Base-by-base conservation (phyloP, 2,888 invertebrate genomes). In the Epirrita christyi region DNA sequence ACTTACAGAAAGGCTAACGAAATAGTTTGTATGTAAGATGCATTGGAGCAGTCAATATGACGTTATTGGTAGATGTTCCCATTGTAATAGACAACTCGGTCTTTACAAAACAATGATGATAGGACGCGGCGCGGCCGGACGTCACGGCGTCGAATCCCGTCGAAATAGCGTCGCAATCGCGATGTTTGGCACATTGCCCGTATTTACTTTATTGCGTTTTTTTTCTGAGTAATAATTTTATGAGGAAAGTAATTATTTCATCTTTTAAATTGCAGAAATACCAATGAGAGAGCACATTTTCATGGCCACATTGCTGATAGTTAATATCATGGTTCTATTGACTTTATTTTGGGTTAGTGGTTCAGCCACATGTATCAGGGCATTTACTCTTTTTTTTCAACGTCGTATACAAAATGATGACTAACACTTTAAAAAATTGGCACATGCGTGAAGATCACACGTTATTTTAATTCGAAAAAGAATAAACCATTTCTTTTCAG, bases 171-270 rank as follows among this genome's bases (percentile, higher is more conserved):
- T 74, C 76, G 76, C 76, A 76, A 67, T 76, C 76, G 77, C 75
- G 75, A 67, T 79, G 69, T 66, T 86, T 89, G 90, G 90, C 88
- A 67, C 51, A 46, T 64, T 68, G 86, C 89, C 89, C 85, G 66
- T 73, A 63, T 76, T 75, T 76, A 80, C 78, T 78, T 82, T 78
- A 78, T 75, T 80, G 77, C 81, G 79, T 85, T 84, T 84, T 21
- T 81, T 81, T 71, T 67, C 72, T 67, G 67, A 72, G 67, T 69
- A 73, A 78, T 75, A 72, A 73, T 77, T 78, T 75, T 73, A 79
- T 71, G 72, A 66, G 67, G 62, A 73, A 68, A 71, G 68, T 75
- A 76, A 78, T 75, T 78, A 73, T 72, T 73, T 69, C 67, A 66
- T 71, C 69, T 72, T 74, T 51, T 41, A 67, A 66, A 70, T 68